Evolutionary conservation across 2,797 vertebrate genomes (phyloP).

Genomic region (Manis pentadactyla): DNA sequence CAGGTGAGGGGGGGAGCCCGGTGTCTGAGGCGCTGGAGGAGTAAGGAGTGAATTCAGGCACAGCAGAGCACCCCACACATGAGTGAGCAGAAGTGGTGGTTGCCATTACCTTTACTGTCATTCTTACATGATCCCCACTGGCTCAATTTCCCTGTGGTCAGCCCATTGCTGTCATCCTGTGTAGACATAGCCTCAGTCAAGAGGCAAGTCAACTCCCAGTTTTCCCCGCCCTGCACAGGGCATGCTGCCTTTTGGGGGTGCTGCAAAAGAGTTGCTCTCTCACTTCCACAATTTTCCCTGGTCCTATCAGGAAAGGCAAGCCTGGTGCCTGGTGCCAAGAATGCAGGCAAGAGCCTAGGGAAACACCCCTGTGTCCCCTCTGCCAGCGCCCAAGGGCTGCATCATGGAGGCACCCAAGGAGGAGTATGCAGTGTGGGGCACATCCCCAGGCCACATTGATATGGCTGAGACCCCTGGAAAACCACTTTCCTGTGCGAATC

Average conservation of each 20-base stretch:
- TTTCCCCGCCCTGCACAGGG: rapidly evolving
- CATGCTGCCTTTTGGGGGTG: neutral
- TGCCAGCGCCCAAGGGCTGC: rapidly evolving
- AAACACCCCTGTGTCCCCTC: rapidly evolving
- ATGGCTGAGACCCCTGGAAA: neutral
- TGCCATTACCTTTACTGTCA: rapidly evolving
- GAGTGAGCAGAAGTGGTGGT: rapidly evolving
- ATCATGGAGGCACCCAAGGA: rapidly evolving
- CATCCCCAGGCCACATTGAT: neutral
- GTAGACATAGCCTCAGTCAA: neutral
- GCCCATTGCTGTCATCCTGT: neutral
- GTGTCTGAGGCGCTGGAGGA: neutral
- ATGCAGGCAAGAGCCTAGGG: rapidly evolving
- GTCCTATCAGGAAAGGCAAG: neutral
- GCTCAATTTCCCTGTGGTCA: neutral
- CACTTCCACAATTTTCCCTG: neutral
- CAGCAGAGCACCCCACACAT: rapidly evolving
- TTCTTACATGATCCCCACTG: rapidly evolving
- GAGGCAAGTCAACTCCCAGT: neutral
- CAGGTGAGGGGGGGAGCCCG: no score
- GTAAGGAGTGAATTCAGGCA: neutral
- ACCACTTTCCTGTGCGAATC: neutral
- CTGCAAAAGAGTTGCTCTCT: neutral
- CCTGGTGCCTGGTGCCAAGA: neutral
- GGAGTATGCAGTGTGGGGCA: rapidly evolving